These are phyloP conservation scores for Toxotes lorentzi DNA, from an alignment of 2,797 vertebrate species.

Conservation along the genomic window DNA sequence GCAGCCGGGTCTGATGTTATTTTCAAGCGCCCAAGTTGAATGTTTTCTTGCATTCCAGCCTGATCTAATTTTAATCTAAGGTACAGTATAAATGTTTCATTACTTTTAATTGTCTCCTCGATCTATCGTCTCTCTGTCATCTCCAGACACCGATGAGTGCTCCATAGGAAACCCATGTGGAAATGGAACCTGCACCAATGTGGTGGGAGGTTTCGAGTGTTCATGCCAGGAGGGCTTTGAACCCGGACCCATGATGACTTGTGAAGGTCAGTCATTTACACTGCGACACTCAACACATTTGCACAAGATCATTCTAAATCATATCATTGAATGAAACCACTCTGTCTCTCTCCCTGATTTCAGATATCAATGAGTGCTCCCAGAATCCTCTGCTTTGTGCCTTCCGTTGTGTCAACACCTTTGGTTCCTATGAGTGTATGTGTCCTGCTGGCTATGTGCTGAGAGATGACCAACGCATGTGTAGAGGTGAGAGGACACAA, in stretches of 20 bases:
- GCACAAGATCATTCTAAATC: not conserved
- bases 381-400: conserved; percentile 95
- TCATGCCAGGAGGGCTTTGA: conserved; percentile 94
- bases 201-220: conserved; percentile 94
- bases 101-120: conserved; percentile 32
- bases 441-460: conserved; percentile 93
- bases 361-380: conserved; percentile 95
- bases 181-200: conserved; percentile 93
- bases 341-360: conserved; percentile 4
- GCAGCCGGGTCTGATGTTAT: not conserved
- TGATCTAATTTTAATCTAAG: conserved; percentile 24
- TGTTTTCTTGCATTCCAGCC: conserved; percentile 2
- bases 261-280: conserved; percentile 87
- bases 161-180: conserved; percentile 93
- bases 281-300: too few relatives aligned
- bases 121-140: conserved; percentile 6
- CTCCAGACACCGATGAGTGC: conserved; percentile 93
- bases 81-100: conserved; percentile 1
- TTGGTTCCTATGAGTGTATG: conserved; percentile 94
- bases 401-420: conserved; percentile 96
- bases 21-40: not conserved
- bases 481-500: conserved; percentile 87
- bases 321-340: not conserved
- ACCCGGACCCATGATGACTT: conserved; percentile 94
- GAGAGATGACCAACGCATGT: conserved; percentile 93